Evolutionary conservation across 2,888 invertebrate genomes (phyloP), one percentile per base, ranked within the genome.

Genomic region (Dicyrtomina minuta): DNA sequence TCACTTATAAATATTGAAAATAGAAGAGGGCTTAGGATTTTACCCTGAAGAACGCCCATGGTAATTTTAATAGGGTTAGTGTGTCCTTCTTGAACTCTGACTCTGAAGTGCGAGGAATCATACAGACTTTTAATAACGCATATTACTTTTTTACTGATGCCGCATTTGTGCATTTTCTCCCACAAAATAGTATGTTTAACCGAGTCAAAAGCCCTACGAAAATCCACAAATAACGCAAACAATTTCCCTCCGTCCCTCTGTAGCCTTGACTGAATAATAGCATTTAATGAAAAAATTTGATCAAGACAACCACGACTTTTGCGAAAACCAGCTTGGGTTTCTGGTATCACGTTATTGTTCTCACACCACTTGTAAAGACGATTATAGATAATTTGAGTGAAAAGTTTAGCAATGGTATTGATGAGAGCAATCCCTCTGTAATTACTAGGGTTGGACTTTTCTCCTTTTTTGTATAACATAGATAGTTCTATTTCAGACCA

Each of bases 261-360:
- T 24, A 61, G 20, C 20, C 44, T 43, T 6, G n/a, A 20, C 33
- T 61, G 44, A 13, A 61, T 43, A n/a, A n/a, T n/a, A n/a, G n/a
- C n/a, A n/a, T n/a, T n/a, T n/a, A n/a, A n/a, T n/a, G n/a, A n/a
- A n/a, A 68, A 66, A 15, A 66, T 66, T 24, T 66, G 55, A 26
- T 66, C 66, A 4, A 55, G 13, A 24, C 56, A 56, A 6, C 56
- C 44, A 56, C 66, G 17, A 4, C 26, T 33, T 55, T 55, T 27
- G 17, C 43, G 5, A 51, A 66, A 66, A 13, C 66, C 66, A 4
- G 39, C 66, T 39, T 66, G 55, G 20, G 39, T 17, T 56, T 66
- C 66, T 2, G 66, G 56, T 6, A 66, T 13, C 2, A 41, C 39
- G 17, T 56, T 61, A 24, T 61, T 20, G 3, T 41, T 17, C 22